Base-by-base conservation (phyloP, 1,140 invertebrate species). In the Magallana angulata region DNA sequence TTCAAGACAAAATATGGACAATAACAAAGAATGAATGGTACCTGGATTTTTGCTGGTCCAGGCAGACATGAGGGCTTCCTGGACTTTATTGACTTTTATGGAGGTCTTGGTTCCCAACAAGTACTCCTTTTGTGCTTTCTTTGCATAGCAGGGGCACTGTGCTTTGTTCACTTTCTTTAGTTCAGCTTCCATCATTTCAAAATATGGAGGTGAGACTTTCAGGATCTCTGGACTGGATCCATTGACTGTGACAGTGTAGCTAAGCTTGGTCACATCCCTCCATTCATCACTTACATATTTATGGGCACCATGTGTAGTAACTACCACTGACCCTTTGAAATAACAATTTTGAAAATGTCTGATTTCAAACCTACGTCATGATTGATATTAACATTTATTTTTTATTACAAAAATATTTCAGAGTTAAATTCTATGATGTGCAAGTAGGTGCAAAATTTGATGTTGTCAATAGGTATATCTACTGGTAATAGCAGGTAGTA, bases 21-120 rank as follows among this genome's bases (percentile, higher is more conserved):
- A 48, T 5, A 48, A 48, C 36, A 48, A 57, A 58, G 18, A 82
- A 82, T 12, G 4, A 11, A 18, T 57, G n/a, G 82, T 57, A 89
- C 88, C 88, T 57, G 82, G 57, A 56, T 87, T 87, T 7, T 57
- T 71, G 18, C 14, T 82, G 9, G 71, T 87, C 88, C 88, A 89
- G 7, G 85, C 83, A 12, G 85, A 30, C 57, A 18, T 84, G 30
- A 89, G 62, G n/a, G 85, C 85, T 14, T 11, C 56, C 16, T 56
- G 62, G 11, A 89, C 68, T 30, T 58, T 85, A 12, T 36, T 48
- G 14, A 24, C 36, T 30, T 87, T 84, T 36, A 89, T 60, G n/a
- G 71, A 64, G 16, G 24, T 82, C 58, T 16, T 18, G 11, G 82
- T 64, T 8, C 82, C 82, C 12, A 81, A 30, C 7, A 89, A 68